Evolutionary conservation across 2,888 invertebrate genomes (phyloP).

Genomic region (Aelia acuminata): DNA sequence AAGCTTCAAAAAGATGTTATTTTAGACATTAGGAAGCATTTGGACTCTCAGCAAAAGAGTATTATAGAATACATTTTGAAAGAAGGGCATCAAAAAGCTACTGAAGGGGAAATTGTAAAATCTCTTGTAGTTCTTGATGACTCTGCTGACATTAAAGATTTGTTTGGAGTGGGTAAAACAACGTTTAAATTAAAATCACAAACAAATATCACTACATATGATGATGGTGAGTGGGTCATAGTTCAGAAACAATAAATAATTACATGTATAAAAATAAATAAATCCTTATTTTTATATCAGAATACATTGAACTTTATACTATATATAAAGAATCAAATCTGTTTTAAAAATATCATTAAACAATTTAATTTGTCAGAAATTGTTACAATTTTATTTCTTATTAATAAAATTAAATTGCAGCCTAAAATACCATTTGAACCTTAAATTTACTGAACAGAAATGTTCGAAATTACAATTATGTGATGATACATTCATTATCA

Average conservation of each 20-base stretch:
- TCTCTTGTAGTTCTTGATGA: background rate
- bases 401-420: no score
- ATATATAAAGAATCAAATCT: no score
- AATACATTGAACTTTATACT: no score
- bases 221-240: background rate
- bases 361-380: no score
- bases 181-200: background rate
- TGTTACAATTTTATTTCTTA: no score
- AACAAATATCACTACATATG: background rate
- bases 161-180: background rate
- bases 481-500: no score
- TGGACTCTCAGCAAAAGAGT: background rate
- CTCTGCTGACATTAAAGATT: background rate
- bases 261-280: no score
- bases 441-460: no score
- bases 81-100: background rate
- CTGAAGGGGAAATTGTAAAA: background rate
- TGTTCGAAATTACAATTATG: no score
- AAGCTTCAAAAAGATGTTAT: conserved; percentile 39
- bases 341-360: no score
- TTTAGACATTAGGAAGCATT: background rate
- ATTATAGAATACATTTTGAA: conserved; percentile 22
- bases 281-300: no score
- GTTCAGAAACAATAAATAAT: background rate
- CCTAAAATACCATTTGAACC: no score